Evolutionary conservation across 2,797 vertebrate species (phyloP), one percentile per base, ranked within the genome.

Genomic region (Tamandua tetradactyla): DNA sequence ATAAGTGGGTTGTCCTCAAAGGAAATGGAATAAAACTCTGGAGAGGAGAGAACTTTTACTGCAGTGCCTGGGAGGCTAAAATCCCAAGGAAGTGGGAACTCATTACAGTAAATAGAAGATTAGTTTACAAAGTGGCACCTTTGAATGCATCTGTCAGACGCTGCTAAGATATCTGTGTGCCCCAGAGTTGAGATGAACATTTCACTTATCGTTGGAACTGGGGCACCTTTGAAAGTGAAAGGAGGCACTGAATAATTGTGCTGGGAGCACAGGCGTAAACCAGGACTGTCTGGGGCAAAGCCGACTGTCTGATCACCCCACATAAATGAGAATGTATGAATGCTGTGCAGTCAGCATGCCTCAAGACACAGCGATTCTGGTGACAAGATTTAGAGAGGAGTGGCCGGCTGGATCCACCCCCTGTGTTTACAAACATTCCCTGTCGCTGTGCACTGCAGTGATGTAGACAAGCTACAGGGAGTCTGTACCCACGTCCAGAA

Each of bases 281-380:
- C 7, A 40, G 22, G 49, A 47, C 52, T 32, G 23, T 80, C 30
- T 0, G 0, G 27, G 40, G 30, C 52, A 76, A 66, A 82, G 4
- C 3, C 6, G 35, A 30, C 3, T 4, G 5, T 18, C 1, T 11
- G 55, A 30, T 64, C 25, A n/a, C 35, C 66, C 18, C 3, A 0
- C 9, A 20, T 32, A 9, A 14, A 22, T 0, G 11, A 64, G 15
- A 42, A 11, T 0, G 0, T 35, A 7, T 3, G 14, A 25, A 22
- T 9, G 3, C 78, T 32, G 35, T 30, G 62, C 64, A 3, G 1
- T 32, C 20, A 12, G 32, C 23, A 0, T 2, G 30, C 61, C 78
- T 62, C 44, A 57, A 68, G 59, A 3, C 35, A 47, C 0, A 0
- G 14, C 35, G 40, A 2, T 40, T 37, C 71, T 7, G 22, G 59